Evolutionary conservation across 2,888 invertebrate genomes (phyloP).

Genomic region (Alloplasta piceator): DNA sequence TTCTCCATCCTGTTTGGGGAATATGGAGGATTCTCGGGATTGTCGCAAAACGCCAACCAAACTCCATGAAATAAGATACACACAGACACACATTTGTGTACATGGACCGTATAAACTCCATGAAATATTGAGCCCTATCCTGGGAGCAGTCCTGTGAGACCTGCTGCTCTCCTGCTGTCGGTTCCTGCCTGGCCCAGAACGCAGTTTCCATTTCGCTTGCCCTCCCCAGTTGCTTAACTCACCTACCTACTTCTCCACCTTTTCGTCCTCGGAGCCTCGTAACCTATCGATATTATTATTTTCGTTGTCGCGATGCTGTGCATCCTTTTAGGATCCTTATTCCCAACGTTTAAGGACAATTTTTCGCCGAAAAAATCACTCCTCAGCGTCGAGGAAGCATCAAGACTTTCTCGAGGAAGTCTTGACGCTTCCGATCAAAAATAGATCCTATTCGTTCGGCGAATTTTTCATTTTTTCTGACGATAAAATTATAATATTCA

Average conservation of each 20-base stretch:
- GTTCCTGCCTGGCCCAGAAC: constrained; percentile 57
- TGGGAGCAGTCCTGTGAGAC: constrained; percentile 61
- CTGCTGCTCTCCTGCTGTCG: constrained; percentile 41
- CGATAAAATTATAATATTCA: too few relatives aligned
- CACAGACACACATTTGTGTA: constrained; percentile 30
- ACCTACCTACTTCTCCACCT: background rate
- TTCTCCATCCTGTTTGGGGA: too few relatives aligned
- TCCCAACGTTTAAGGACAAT: constrained; percentile 33
- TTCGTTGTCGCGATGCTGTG: constrained; percentile 70
- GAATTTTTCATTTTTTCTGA: too few relatives aligned
- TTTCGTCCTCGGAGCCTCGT: constrained; percentile 67
- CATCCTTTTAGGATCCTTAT: constrained; percentile 59
- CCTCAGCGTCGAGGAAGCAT: too few relatives aligned
- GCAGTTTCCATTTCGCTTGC: constrained; percentile 75
- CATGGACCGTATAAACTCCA: constrained; percentile 62
- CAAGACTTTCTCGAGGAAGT: too few relatives aligned
- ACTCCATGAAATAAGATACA: constrained; percentile 7
- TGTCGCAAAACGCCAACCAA: constrained; percentile 48
- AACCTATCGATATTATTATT: constrained; percentile 75
- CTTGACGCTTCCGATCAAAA: too few relatives aligned
- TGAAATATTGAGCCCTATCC: constrained; percentile 67
- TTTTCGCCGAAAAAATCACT: constrained; percentile 53
- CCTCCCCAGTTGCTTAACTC: constrained; percentile 14
- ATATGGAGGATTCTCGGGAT: too few relatives aligned
- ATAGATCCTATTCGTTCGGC: too few relatives aligned